A percentile compares a stretch with the other conserved stretches of the same genome.
Conservation (phyloP, 2,888 invertebrate genomes). For the Seira sanloemensis region DNA sequence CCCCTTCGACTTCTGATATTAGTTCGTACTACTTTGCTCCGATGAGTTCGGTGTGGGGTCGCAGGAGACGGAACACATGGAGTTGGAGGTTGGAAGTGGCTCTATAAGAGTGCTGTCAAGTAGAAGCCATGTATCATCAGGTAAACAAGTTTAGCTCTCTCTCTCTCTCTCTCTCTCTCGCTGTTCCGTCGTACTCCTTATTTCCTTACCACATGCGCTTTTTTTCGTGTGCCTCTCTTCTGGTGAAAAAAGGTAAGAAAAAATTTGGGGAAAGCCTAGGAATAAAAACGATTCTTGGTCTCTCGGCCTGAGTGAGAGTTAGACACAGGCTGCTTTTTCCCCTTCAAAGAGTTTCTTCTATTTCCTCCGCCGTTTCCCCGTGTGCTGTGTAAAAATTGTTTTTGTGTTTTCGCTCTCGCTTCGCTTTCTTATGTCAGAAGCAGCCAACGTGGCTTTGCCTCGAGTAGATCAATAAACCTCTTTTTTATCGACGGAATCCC, state of each 20-base stretch:
- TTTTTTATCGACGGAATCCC: slow-evolving; percentile 59
- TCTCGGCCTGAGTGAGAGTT: no score
- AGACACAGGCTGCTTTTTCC: not conserved
- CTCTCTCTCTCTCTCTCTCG: no score
- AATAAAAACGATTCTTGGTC: no score
- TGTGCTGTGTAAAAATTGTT: slow-evolving; percentile 27
- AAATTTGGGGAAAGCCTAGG: not conserved
- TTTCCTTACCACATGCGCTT: not conserved
- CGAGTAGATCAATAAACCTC: slow-evolving; percentile 59
- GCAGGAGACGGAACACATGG: no score
- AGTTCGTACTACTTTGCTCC: no score
- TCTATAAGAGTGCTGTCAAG: no score
- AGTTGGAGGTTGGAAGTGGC: no score
- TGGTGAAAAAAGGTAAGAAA: not conserved
- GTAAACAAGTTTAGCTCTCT: not conserved
- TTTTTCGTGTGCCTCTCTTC: no score
- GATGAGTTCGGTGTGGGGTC: no score
- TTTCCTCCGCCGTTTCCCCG: slow-evolving; percentile 18
- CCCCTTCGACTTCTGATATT: no score
- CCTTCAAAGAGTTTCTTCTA: slow-evolving; percentile 39
- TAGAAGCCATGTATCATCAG: no score
- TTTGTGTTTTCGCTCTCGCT: slow-evolving; percentile 33
- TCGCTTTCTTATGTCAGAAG: slow-evolving; percentile 13
- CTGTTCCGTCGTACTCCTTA: no score
- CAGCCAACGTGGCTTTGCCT: slow-evolving; percentile 58